Evolutionary conservation across 2,888 invertebrate genomes (phyloP).

Genomic region (Platycheirus rosarum): DNA sequence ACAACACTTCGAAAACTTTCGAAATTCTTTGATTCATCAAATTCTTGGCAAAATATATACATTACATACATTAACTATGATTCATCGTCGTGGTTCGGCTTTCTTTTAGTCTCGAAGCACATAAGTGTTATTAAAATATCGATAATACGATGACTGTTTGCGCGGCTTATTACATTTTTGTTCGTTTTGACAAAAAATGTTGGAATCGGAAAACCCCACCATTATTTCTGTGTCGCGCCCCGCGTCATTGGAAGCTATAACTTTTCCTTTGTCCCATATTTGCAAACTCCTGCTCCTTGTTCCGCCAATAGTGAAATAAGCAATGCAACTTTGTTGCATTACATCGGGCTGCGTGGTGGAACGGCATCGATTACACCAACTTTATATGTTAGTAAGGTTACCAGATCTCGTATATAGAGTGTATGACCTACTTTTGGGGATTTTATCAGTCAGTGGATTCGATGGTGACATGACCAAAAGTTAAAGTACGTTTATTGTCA

Average conservation of each 20-base stretch:
- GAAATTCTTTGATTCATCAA: too few species aligned
- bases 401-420: slow-evolving; percentile 31
- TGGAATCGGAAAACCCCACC: slow-evolving; percentile 2
- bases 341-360: neutral
- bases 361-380: neutral
- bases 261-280: slow-evolving; percentile 18
- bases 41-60: too few species aligned
- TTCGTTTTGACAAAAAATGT: neutral
- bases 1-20: too few species aligned
- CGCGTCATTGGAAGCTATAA: neutral
- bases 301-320: slow-evolving; percentile 10
- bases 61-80: too few species aligned
- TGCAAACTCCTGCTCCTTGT: slow-evolving; percentile 3
- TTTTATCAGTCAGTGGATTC: slow-evolving; percentile 41
- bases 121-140: too few species aligned
- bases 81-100: too few species aligned
- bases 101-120: too few species aligned
- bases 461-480: slow-evolving; percentile 20
- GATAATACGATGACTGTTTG: too few species aligned
- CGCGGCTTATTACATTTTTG: neutral
- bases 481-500: neutral
- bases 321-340: slow-evolving; percentile 14
- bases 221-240: neutral
- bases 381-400: slow-evolving; percentile 3
- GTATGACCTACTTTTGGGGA: slow-evolving; percentile 44